A percentile compares a stretch with the other conserved stretches of the same genome.
These are phyloP conservation scores for Zelleria hepariella DNA, from an alignment of 2,888 invertebrate species.

Conservation along the genomic window DNA sequence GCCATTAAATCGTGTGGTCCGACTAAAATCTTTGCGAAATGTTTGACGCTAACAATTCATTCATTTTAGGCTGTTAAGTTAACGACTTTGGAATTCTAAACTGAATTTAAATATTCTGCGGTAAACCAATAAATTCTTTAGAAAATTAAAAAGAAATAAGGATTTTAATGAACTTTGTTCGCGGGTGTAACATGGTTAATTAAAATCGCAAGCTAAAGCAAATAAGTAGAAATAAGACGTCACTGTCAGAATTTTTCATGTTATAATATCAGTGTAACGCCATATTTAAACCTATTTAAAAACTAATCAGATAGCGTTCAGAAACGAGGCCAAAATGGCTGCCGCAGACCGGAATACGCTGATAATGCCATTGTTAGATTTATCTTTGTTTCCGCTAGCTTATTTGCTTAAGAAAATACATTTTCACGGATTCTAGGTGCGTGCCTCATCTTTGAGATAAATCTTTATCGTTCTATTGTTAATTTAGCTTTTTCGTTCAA, in stretches of 20 bases:
- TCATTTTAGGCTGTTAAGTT: neutral
- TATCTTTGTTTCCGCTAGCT: neutral
- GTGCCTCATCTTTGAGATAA: neutral
- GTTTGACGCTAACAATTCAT: neutral
- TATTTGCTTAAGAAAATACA: neutral
- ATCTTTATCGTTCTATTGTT: neutral
- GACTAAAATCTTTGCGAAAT: neutral
- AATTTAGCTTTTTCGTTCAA: constrained; percentile 18
- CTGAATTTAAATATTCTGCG: neutral
- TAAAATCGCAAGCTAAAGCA: too few species aligned
- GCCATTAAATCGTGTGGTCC: neutral
- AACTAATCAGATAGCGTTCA: neutral
- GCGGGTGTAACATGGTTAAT: too few species aligned
- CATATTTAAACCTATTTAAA: neutral
- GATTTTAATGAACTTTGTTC: too few species aligned
- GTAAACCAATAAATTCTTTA: neutral
- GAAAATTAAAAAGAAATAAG: neutral
- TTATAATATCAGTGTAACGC: neutral
- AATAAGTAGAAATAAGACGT: too few species aligned
- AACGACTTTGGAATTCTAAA: neutral
- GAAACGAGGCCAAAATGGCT: neutral
- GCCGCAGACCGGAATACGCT: neutral
- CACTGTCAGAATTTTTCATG: too few species aligned
- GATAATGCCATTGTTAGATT: constrained; percentile 2
- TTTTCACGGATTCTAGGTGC: neutral